phyloP scores from a whole-genome alignment of 2,888 invertebrate genomes.

The Automeris io region DNA sequence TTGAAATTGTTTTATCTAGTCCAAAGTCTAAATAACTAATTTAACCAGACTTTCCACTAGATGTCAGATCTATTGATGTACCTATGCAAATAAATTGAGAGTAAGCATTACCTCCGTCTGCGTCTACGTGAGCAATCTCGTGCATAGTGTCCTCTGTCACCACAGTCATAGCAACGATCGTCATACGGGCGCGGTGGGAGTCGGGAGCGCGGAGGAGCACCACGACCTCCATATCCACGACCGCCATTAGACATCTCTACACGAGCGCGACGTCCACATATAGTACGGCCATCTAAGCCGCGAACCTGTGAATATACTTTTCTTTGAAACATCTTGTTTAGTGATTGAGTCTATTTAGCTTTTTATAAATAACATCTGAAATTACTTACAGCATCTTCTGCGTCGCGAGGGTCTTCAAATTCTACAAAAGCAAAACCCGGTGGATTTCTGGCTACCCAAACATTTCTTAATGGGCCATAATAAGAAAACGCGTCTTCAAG shows the following conservation, averaged over 20 bases:
- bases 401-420: slow-evolving; percentile 94
- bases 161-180: slow-evolving; percentile 96
- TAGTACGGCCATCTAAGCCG: slow-evolving; percentile 85
- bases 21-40: no score
- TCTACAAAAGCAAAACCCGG: slow-evolving; percentile 97
- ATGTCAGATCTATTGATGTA: slow-evolving; percentile 8
- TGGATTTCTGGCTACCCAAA: slow-evolving; percentile 98
- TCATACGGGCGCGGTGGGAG: slow-evolving; percentile 90
- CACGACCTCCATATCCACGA: slow-evolving; percentile 73
- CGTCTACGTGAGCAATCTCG: slow-evolving; percentile 89
- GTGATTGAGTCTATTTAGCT: no score
- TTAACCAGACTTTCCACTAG: slow-evolving; percentile 12
- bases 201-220: slow-evolving; percentile 77
- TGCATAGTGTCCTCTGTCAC: slow-evolving; percentile 95
- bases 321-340: slow-evolving; percentile 2
- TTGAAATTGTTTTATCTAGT: slow-evolving; percentile 2
- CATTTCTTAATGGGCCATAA: slow-evolving; percentile 94
- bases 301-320: slow-evolving; percentile 50
- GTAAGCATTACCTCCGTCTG: slow-evolving; percentile 66
- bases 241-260: slow-evolving; percentile 96
- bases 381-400: slow-evolving; percentile 88
- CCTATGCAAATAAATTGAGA: slow-evolving; percentile 4
- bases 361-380: no score
- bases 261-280: slow-evolving; percentile 92
- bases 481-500: slow-evolving; percentile 95